Conservation (phyloP, 2,888 invertebrate species). For the Andrena haemorrhoa region DNA sequence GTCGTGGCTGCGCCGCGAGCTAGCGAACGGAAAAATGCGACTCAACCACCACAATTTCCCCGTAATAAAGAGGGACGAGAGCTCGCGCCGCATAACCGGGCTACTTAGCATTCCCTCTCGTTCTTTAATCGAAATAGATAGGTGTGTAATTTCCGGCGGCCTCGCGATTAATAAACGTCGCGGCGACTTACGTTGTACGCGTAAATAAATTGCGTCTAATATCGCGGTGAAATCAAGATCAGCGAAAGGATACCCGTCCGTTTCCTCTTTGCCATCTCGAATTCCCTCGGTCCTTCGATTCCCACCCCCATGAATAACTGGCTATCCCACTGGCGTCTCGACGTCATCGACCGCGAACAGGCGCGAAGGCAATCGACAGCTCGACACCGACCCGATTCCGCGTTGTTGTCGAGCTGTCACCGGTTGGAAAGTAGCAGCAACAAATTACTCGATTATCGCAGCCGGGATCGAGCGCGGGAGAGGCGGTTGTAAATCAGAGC, state of each 20-base stretch:
- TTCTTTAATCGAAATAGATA: constrained; percentile 19
- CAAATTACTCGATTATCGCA: constrained; percentile 47
- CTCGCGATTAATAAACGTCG: constrained; percentile 8
- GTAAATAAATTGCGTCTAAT: constrained; percentile 4
- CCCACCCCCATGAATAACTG: background rate
- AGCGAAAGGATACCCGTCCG: background rate
- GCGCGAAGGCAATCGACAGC: background rate
- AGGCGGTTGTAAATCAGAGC: constrained; percentile 25
- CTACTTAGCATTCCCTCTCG: constrained; percentile 27
- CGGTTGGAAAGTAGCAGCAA: constrained; percentile 37
- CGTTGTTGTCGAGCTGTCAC: constrained; percentile 15
- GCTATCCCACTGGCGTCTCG: background rate
- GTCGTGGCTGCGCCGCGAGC: constrained; percentile 13
- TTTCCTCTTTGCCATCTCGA: background rate
- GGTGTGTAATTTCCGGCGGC: constrained; percentile 1
- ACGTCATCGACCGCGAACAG: background rate
- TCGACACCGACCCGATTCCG: constrained; percentile 13
- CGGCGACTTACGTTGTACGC: background rate
- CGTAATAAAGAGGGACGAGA: constrained; percentile 23
- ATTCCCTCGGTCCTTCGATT: background rate
- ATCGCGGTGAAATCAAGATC: background rate
- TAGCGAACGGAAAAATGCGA: constrained; percentile 42
- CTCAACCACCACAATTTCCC: constrained; percentile 28
- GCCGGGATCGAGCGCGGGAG: background rate
- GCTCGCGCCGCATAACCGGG: background rate